phyloP scores from a whole-genome alignment of 2,797 vertebrate species.

The Chanos chanos region DNA sequence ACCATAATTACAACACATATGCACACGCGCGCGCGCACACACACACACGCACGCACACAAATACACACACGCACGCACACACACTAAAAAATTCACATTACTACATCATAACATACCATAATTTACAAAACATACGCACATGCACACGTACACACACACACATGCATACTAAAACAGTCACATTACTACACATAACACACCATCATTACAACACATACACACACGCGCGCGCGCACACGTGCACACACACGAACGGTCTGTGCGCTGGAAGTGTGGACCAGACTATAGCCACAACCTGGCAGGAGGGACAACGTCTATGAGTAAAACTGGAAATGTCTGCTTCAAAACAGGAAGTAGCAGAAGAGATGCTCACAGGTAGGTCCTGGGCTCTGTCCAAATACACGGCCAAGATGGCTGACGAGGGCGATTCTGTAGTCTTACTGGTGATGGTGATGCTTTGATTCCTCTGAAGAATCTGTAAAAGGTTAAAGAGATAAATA shows the following conservation, averaged over 20 bases:
- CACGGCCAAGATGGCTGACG: conserved; percentile 84
- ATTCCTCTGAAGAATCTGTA: conserved; percentile 84
- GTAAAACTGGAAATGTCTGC: not conserved
- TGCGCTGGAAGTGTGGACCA: too few relatives aligned
- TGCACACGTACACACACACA: not conserved
- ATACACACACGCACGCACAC: not conserved
- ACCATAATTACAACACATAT: not conserved
- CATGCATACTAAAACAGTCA: not conserved
- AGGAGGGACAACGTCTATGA: not conserved
- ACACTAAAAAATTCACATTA: too few relatives aligned
- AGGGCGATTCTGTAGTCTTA: conserved; percentile 77
- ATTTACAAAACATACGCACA: not conserved
- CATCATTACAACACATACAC: not conserved
- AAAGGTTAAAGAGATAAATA: not conserved
- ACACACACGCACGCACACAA: not conserved
- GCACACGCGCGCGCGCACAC: conserved; percentile 5
- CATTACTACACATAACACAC: not conserved
- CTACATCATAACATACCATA: not conserved
- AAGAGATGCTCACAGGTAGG: conserved; percentile 79
- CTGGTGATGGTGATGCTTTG: conserved; percentile 62
- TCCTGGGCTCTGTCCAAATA: conserved; percentile 86
- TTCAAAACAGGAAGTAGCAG: not conserved
- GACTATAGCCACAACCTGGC: too few relatives aligned
- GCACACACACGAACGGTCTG: too few relatives aligned
- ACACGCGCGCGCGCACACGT: too few relatives aligned